Evolutionary conservation across 92 coral and sea anemone genomes (phyloP), one percentile per base, ranked within the genome.

Genomic region (Ricordea florida): DNA sequence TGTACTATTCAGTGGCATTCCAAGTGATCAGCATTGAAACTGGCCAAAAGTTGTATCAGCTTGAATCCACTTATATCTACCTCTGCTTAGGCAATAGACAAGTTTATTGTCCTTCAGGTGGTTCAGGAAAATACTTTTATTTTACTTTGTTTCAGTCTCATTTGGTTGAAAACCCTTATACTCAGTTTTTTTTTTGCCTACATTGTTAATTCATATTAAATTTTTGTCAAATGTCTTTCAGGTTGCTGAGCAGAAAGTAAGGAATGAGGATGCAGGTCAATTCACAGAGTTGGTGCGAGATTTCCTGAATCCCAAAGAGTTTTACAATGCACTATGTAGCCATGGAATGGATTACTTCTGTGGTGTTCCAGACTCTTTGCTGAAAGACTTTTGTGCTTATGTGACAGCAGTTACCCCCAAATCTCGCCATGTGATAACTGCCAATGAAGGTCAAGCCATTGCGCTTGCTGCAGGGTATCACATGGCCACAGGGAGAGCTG

Each of bases 351-450:
- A 94, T n/a, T 94, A 85, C 27, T 94, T 92, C 69, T 94, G 98
- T 85, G 98, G 98, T 7, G 98, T 94, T 6, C 98, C 98, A 3
- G 98, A 94, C 73, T 94, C 98, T 24, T 66, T 94, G 62, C 80
- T 94, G 21, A 94, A 94, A 64, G 98, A 94, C 73, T 94, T 94
- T 73, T 94, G 98, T 83, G 98, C 97, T 28, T 94, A 94, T 83
- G 93, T 94, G 38, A 89, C 98, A 32, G 65, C 92, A 14, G 87
- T 79, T 13, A 86, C 97, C 5, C 90, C 92, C 2, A 83, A 89
- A 42, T 57, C 83, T 0, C 81, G 82, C 18, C 98, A 94, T 80
- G 89, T 92, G 17, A 94, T 94, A 20, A 94, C 98, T 4, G 81
- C 91, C 34, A 94, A 92, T 42, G 98, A 94, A 66, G 98, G 98